Evolutionary conservation across 2,888 invertebrate genomes (phyloP).

Genomic region (Aphidoletes aphidimyza): DNA sequence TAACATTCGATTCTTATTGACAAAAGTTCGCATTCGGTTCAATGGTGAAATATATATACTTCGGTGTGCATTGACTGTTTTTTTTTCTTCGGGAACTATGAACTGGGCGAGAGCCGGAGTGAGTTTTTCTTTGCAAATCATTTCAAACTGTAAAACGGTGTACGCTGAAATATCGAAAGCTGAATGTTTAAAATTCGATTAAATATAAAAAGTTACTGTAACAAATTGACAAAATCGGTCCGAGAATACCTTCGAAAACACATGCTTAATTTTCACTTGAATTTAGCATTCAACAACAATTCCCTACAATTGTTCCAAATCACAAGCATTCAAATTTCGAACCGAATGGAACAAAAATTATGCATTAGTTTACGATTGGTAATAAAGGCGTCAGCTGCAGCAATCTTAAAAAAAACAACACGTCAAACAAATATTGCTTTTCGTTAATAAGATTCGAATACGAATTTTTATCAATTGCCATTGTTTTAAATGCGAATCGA

Average conservation of each 20-base stretch:
- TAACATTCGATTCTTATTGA: conserved; percentile 68
- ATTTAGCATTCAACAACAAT: neutral
- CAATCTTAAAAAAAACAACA: neutral
- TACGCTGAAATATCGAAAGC: neutral
- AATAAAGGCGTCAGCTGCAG: conserved; percentile 23
- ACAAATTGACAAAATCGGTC: conserved; percentile 15
- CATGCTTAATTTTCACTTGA: conserved; percentile 41
- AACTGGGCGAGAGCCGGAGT: neutral
- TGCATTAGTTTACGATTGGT: conserved; percentile 43
- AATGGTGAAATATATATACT: neutral
- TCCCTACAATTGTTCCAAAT: neutral
- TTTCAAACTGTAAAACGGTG: too few relatives aligned
- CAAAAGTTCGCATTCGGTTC: neutral
- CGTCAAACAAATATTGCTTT: conserved; percentile 37
- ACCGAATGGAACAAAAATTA: neutral
- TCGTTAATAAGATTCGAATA: conserved; percentile 24
- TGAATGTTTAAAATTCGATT: conserved; percentile 35
- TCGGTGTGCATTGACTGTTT: neutral
- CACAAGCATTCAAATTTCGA: neutral
- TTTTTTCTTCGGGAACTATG: neutral
- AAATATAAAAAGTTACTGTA: conserved; percentile 36
- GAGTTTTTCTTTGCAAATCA: too few relatives aligned
- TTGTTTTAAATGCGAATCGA: conserved; percentile 26
- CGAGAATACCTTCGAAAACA: conserved; percentile 50
- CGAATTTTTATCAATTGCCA: conserved; percentile 20